Base-by-base conservation (phyloP, 2,888 invertebrate genomes). In the Eustalomyia histrio region DNA sequence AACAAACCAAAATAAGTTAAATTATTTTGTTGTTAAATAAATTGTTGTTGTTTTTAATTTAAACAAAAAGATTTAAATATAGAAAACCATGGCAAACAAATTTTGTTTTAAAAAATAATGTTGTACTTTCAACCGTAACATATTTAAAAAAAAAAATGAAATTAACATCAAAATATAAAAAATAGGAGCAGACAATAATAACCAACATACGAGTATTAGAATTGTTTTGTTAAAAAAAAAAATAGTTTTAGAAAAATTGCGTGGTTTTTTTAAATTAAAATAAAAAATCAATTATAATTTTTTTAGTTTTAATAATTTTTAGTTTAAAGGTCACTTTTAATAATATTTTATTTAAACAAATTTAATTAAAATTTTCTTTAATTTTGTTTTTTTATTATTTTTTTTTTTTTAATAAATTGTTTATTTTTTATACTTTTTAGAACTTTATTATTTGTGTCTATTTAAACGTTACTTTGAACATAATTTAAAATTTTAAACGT, bases 81-180 rank as follows among this genome's bases (percentile, higher is more conserved):
- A 63, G 17, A 57, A 68, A 79, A 68, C 57, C 55, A 68, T 50
- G 68, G 63, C 43, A 24, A 78, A 68, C 24, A 76, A 78, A 29
- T 60, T 35, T 35, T 52, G 24, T 39, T 60, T 60, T 33, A 35
- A 35, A 78, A 12, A 39, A 73, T 74, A 65, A 57, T 74, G 33
- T 63, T 74, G 39, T 52, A 74, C 60, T 73, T 29, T 78, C 74
- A 81, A 81, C 50, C 81, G 81, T 81, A 76, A 73, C 76, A 16
- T 64, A 58, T 21, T 65, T 52, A n/a, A 73, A 68, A 71, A 73
- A 68, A 71, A 61, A 16, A 8, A 57, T 58, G 21, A 33, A 35
- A 16, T 24, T 17, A 39, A 50, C 4, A 35, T 55, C 21, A 68
- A 17, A 35, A 67, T 6, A 71, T 18, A 55, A 12, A 67, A 67